Base-by-base conservation (phyloP, 2,888 invertebrate species). In the Acrocera orbiculus region DNA sequence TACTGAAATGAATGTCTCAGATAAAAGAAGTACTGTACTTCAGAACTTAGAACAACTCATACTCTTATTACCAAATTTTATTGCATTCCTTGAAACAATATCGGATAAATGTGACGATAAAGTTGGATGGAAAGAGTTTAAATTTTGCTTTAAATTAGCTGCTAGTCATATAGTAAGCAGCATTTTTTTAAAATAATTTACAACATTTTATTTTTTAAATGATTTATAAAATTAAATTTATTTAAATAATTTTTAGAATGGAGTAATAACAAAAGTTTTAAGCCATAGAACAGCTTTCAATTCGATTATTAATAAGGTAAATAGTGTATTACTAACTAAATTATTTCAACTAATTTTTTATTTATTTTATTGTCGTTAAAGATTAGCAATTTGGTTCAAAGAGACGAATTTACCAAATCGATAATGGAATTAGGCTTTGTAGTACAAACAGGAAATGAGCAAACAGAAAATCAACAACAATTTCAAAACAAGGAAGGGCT, bases 141-240 rank as follows among this genome's bases (percentile, higher is more conserved):
- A 70, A 46, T 70, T 70, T 50, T 69, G 68, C 45, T 68, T 71
- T 43, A 70, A 69, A 56, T 58, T 69, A 27, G 69, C 66, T 16
- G 69, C 69, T 16, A 73, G 73, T 40, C 73, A 73, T 68, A 69
- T 74, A 45, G 75, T 74, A 57, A 62, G 67, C 60, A 20, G 14
- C n/a, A 30, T 35, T 29, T 25, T 19, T 22, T 28, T 9, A 30
- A 8, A 4, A 19, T 16, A 10, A 26, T 20, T 13, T 14, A 7
- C 7, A 29, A 8, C 28, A 17, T 29, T 14, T 17, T 5, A 16
- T 10, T 10, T 15, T 27, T 27, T 7, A 16, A 30, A 2, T 28
- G 14, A 30, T 2, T 22, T 11, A n/a, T 33, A 10, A 19, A 29
- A 14, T 26, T 16, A 11, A 14, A 6, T 15, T 22, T 28, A 35